These are phyloP conservation scores for Daboia siamensis DNA, from an alignment of 2,113 vertebrate species.

Conservation along the genomic window DNA sequence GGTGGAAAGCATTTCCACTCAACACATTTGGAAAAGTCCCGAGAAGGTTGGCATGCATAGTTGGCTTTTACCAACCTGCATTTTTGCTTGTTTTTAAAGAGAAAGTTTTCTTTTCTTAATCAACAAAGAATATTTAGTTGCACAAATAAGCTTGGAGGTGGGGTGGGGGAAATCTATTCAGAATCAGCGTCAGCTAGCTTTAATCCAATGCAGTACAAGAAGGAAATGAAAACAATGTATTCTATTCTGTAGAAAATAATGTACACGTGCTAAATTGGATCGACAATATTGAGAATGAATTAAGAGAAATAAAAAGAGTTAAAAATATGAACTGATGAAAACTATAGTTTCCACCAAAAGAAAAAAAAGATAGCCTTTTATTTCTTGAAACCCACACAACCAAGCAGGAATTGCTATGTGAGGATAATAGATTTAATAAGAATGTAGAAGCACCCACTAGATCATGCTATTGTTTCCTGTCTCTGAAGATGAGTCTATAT, in stretches of 20 bases:
- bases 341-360: slow-evolving; percentile 9
- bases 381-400: background rate
- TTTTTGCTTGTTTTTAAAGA: background rate
- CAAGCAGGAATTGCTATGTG: background rate
- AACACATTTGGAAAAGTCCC: background rate
- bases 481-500: background rate
- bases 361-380: background rate
- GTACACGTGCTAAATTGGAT: background rate
- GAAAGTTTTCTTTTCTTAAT: background rate
- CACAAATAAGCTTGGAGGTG: background rate
- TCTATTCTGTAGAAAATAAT: background rate
- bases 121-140: background rate
- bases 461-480: background rate
- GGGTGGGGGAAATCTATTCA: background rate
- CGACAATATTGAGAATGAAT: slow-evolving; percentile 5
- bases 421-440: background rate
- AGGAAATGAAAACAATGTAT: background rate
- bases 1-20: background rate
- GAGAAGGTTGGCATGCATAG: background rate
- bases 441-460: background rate
- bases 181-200: background rate
- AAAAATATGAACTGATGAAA: slow-evolving; percentile 1
- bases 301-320: background rate
- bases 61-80: background rate
- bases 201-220: background rate